phyloP scores from a whole-genome alignment of 2,113 vertebrate genomes.

The Petrocephalus zakoni region DNA sequence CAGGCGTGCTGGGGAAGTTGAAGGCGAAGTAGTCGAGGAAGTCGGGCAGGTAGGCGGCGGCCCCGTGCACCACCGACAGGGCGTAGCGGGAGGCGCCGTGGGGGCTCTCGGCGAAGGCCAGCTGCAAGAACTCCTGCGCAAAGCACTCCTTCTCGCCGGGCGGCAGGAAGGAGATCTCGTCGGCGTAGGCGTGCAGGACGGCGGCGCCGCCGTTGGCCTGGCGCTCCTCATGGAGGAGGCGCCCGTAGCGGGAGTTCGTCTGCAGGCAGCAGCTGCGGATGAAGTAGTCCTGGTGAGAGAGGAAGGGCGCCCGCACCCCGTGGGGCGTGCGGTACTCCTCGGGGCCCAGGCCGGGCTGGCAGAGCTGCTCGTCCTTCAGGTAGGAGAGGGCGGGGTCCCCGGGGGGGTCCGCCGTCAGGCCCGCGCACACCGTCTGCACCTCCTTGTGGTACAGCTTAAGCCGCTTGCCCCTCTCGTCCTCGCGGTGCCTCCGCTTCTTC shows the following conservation, averaged over 20 bases:
- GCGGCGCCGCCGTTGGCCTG: conserved; percentile 90
- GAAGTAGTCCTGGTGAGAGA: conserved; percentile 88
- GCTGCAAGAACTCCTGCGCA: conserved; percentile 83
- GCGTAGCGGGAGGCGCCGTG: conserved; percentile 84
- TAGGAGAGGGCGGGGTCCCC: conserved; percentile 57
- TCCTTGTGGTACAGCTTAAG: conserved; percentile 83
- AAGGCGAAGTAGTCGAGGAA: conserved; percentile 98
- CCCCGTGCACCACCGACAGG: conserved; percentile 86
- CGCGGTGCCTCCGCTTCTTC: conserved; percentile 90
- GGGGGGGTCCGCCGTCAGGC: conserved; percentile 54
- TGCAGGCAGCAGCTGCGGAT: conserved; percentile 86
- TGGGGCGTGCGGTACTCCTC: conserved; percentile 71
- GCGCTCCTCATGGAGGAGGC: conserved; percentile 86
- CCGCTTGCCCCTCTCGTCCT: conserved; percentile 74
- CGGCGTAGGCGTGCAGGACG: conserved; percentile 91
- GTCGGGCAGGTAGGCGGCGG: conserved; percentile 89
- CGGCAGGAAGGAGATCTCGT: conserved; percentile 86
- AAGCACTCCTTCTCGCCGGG: conserved; percentile 86
- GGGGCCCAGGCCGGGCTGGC: conserved; percentile 61
- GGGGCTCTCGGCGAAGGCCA: conserved; percentile 85
- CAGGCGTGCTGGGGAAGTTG: conserved; percentile 94
- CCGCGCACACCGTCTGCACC: conserved; percentile 83
- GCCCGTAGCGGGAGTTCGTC: conserved; percentile 76
- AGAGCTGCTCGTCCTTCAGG: conserved; percentile 70
- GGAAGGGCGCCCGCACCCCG: conserved; percentile 71